Conservation (phyloP, 2,797 vertebrate genomes). For the Clarias platycephalus region DNA sequence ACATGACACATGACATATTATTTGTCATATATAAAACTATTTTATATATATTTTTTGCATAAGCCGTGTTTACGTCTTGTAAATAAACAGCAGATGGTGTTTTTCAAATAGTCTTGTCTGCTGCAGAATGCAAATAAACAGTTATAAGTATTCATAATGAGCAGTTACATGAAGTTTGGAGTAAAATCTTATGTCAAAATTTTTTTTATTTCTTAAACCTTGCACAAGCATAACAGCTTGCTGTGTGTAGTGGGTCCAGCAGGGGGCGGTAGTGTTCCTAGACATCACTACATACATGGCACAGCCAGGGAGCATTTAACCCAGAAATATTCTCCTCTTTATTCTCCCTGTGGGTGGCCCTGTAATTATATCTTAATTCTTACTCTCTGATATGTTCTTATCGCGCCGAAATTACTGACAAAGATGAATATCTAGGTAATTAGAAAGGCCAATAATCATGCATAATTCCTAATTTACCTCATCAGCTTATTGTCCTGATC, state of each 20-base stretch:
- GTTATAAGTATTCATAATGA: neutral
- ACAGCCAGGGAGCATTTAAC: conserved; percentile 20
- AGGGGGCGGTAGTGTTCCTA: conserved; percentile 51
- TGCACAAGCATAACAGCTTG: neutral
- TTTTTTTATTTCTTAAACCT: no score
- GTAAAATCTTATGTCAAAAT: neutral
- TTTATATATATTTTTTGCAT: neutral
- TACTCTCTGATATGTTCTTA: conserved; percentile 29
- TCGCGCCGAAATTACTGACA: conserved; percentile 35
- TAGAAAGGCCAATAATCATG: conserved; percentile 28
- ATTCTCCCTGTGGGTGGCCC: conserved; percentile 36
- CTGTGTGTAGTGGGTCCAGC: conserved; percentile 12
- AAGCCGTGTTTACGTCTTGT: neutral
- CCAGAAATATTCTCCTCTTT: conserved; percentile 42
- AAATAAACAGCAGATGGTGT: neutral
- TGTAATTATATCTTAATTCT: conserved; percentile 46
- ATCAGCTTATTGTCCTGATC: conserved; percentile 4
- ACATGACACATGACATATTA: neutral
- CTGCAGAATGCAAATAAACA: neutral
- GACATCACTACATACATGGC: neutral
- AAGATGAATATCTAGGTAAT: conserved; percentile 40
- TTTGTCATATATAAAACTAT: neutral
- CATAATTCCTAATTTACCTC: conserved; percentile 31
- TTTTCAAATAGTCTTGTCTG: neutral
- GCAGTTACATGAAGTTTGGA: neutral